Base-by-base conservation (phyloP, 2,113 vertebrate genomes). In the Sinocyclocheilus rhinocerous region DNA sequence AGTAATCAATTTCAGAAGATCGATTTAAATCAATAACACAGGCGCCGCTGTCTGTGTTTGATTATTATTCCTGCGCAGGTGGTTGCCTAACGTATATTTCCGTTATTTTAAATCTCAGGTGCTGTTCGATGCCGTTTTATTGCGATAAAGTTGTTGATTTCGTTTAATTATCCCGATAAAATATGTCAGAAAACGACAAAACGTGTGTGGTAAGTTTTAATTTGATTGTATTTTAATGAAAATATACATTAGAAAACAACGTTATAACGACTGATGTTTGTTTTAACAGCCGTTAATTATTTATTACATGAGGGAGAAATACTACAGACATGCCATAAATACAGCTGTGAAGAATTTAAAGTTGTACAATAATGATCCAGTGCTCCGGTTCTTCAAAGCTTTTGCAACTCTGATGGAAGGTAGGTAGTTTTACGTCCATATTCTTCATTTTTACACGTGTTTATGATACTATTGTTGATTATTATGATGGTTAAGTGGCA, bases 351-450 rank as follows among this genome's bases (percentile, higher is more conserved):
- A 36, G 39, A 88, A 90, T 59, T 86, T 93, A 83, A 87, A 90
- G 22, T 88, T 88, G 15, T 90, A 90, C 88, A 86, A 33, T 52
- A 76, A 26, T 12, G 91, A 94, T 69, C 90, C 92, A 0, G 65
- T 91, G 11, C 39, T 94, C 15, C 85, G 91, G n/a, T 93, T 95
- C 86, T 93, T 93, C 75, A 92, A 90, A 85, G 89, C 90, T 0
- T 85, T 90, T 9, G 90, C 90, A 6, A 16, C 88, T 67, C 87
- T 94, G 4, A 87, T 91, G 57, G 92, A 92, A 88, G 92, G 92
- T 88, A 87, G 70, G 63, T 33, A 33, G 36, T 1, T 59, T 63
- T 42, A 61, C 22, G 1, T 12, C 2, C 1, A 7, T 18, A 22
- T 61, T 57, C 3, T 20, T 22, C 20, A 6, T 2, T 57, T 52